Base-by-base conservation (phyloP, 2,888 invertebrate genomes). In the Ethmia dodecea region DNA sequence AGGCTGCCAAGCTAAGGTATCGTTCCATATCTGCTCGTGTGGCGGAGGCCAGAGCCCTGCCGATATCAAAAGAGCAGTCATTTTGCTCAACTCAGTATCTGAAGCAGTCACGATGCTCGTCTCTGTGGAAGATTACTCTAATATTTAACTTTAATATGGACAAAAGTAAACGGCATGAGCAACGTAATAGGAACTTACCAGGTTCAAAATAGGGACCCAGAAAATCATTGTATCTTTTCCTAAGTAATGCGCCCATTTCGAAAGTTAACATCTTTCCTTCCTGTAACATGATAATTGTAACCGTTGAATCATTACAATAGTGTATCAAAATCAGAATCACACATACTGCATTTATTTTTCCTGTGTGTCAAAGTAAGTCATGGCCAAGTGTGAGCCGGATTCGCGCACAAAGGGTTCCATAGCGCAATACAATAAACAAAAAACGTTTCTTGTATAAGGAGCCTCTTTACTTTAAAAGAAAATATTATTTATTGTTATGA, bases 61-160 rank as follows among this genome's bases (percentile, higher is more conserved):
- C 30, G 92, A 80, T 50, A 92, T 91, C 44, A 92, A 66, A 37
- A 92, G 80, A 0, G 92, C 91, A 20, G 92, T 91, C 88, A 92
- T 92, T 68, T 94, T 90, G 13, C 94, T 93, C 40, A 94, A 77
- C 47, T 93, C 90, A 43, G 89, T 91, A 61, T 92, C 92, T 0
- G 93, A 92, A 35, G 91, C 91, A 43, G 88, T 84, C 37, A 89
- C 88, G 20, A 78, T 60, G 43, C 76, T 79, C 42, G 29, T 33
- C 5, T 35, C 39, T 40, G 29, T 26, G n/a, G n/a, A n/a, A n/a
- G n/a, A n/a, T n/a, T n/a, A n/a, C n/a, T n/a, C n/a, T n/a, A n/a
- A n/a, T n/a, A n/a, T n/a, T n/a, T n/a, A 18, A 18, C 9, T 8
- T 9, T 18, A 18, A 18, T 1, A 18, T 18, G 18, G 18, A 18